Conservation (phyloP, 2,888 invertebrate species). For the Ischnura elegans region DNA sequence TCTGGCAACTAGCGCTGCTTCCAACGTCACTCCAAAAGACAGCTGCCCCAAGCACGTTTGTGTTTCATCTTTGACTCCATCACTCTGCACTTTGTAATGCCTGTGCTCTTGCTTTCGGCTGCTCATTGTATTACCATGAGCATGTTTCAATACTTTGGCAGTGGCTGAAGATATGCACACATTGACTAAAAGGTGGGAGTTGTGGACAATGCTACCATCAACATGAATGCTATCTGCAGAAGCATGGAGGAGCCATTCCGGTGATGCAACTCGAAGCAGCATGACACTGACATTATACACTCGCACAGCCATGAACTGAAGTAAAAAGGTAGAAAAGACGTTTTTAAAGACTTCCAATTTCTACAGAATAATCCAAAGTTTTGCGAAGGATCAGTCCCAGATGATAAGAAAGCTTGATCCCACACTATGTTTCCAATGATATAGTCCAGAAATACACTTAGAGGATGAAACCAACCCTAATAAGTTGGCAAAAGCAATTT, state of each 20-base stretch:
- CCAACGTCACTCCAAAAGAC: conserved; percentile 86
- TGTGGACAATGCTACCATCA: conserved; percentile 86
- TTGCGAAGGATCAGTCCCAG: no score
- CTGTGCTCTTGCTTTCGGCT: not conserved
- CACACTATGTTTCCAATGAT: no score
- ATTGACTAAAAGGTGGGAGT: conserved; percentile 86
- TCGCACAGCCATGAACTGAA: conserved; percentile 91
- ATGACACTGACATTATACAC: conserved; percentile 86
- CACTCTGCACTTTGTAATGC: conserved; percentile 72
- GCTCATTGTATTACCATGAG: conserved; percentile 71
- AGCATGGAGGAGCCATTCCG: conserved; percentile 86
- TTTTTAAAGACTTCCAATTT: no score
- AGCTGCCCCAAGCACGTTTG: conserved; percentile 87
- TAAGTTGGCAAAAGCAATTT: no score
- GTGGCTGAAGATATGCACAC: conserved; percentile 83
- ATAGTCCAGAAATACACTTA: no score
- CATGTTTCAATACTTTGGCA: conserved; percentile 82
- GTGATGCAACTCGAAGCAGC: conserved; percentile 82
- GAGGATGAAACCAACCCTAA: no score
- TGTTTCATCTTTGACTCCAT: conserved; percentile 73
- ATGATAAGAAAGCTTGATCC: no score
- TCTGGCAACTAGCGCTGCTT: conserved; percentile 89
- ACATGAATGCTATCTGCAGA: conserved; percentile 85
- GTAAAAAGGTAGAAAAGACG: no score
- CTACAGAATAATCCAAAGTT: no score